phyloP scores from a whole-genome alignment of 2,113 vertebrate species.

The Damaliscus lunatus region DNA sequence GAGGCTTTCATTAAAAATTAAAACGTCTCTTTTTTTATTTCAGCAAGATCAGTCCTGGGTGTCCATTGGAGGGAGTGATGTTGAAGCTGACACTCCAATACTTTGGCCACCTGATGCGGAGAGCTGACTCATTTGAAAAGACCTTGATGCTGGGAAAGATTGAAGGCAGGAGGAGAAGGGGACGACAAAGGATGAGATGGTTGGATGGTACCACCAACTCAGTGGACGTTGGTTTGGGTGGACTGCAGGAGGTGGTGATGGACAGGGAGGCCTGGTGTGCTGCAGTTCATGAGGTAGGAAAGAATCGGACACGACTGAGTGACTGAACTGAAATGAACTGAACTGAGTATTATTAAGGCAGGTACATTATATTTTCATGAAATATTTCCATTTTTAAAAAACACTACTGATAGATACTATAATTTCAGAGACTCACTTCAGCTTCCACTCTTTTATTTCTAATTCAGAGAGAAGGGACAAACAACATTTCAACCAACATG shows the following conservation, averaged over 20 bases:
- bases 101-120: neutral
- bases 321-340: neutral
- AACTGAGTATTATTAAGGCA: slow-evolving; percentile 72
- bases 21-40: slow-evolving; percentile 73
- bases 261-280: neutral
- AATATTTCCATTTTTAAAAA: slow-evolving; percentile 73
- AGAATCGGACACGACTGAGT: neutral
- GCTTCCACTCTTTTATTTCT: slow-evolving; percentile 55
- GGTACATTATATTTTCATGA: slow-evolving; percentile 78
- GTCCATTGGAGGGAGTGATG: neutral
- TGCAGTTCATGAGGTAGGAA: neutral
- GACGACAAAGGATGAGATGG: neutral
- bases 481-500: slow-evolving; percentile 64
- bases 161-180: neutral
- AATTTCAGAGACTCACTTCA: slow-evolving; percentile 52
- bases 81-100: neutral
- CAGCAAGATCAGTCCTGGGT: neutral
- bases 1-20: slow-evolving; percentile 68
- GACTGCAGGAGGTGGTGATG: neutral
- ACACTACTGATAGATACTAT: slow-evolving; percentile 60
- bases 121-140: neutral
- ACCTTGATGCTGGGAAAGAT: neutral
- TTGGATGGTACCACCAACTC: neutral
- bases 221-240: neutral
- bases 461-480: slow-evolving; percentile 55